Evolutionary conservation across 2,113 vertebrate genomes (phyloP).

Genomic region (Plecotus auritus): DNA sequence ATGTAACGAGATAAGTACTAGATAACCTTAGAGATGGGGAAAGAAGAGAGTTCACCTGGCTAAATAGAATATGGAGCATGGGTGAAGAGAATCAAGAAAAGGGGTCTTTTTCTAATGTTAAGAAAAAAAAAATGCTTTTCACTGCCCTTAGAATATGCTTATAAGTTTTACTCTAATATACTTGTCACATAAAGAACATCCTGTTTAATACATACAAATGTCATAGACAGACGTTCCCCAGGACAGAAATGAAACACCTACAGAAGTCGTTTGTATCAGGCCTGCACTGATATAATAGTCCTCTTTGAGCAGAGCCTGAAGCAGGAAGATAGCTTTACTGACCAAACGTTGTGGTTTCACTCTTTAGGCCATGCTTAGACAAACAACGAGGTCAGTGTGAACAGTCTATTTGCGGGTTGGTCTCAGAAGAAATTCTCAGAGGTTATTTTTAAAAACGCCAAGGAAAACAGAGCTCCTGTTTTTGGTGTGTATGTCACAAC

Average conservation of each 20-base stretch:
- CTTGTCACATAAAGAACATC: slow-evolving; percentile 27
- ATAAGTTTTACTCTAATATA: not conserved
- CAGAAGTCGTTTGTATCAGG: not conserved
- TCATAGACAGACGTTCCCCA: not conserved
- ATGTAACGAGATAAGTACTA: not conserved
- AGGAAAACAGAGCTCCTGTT: slow-evolving; percentile 52
- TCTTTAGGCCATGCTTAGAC: not conserved
- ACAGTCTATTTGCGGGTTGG: not conserved
- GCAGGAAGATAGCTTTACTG: not conserved
- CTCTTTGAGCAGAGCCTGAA: slow-evolving; percentile 41
- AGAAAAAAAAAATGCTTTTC: slow-evolving; percentile 29
- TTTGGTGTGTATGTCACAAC: slow-evolving; percentile 35
- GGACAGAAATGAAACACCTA: not conserved
- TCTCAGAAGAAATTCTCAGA: slow-evolving; percentile 62
- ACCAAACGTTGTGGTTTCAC: slow-evolving; percentile 40
- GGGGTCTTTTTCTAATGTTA: not conserved
- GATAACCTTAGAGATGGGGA: not conserved
- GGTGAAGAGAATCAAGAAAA: not conserved
- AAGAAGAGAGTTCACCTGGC: not conserved
- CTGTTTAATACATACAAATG: not conserved
- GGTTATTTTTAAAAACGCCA: slow-evolving; percentile 65
- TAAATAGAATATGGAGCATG: not conserved
- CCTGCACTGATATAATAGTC: not conserved
- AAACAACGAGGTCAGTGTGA: slow-evolving; percentile 63
- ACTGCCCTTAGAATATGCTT: not conserved